These are phyloP conservation scores for Pterobdella sp. DNA, from an alignment of 2,888 invertebrate species.

Conservation along the genomic window DNA sequence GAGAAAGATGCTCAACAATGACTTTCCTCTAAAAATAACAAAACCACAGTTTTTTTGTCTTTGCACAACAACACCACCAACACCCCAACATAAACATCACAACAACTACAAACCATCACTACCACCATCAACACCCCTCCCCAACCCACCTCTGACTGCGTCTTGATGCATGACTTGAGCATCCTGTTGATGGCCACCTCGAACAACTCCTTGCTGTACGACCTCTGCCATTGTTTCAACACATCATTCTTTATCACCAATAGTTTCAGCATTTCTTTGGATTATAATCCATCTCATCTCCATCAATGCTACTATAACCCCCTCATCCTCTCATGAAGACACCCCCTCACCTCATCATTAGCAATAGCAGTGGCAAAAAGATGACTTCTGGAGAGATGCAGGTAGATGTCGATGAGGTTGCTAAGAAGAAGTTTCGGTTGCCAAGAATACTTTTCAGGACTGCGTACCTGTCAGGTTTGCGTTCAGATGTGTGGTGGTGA, in stretches of 20 bases:
- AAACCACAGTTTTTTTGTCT: too few relatives aligned
- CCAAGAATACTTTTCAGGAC: conserved; percentile 93
- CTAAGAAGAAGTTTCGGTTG: conserved; percentile 82
- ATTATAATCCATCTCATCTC: not conserved
- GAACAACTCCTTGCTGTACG: conserved; percentile 84
- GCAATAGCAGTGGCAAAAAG: conserved; percentile 71
- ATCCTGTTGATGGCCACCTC: conserved; percentile 78
- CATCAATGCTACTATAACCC: not conserved
- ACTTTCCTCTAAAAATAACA: not conserved
- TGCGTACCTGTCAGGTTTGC: conserved; percentile 56
- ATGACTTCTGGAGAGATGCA: conserved; percentile 79
- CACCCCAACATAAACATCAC: not conserved
- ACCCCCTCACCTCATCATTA: conserved; percentile 76
- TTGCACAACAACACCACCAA: not conserved
- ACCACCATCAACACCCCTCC: not conserved
- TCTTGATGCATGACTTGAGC: conserved; percentile 73
- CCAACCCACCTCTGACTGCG: conserved; percentile 59
- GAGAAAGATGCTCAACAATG: not conserved
- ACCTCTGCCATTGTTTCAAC: conserved; percentile 59
- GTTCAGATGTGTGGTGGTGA: not conserved
- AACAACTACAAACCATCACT: not conserved
- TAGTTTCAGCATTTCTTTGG: not conserved
- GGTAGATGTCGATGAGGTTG: conserved; percentile 88
- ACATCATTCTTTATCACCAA: not conserved
- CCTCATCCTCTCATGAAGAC: not conserved